Evolutionary conservation across 2,797 vertebrate species (phyloP), one percentile per base, ranked within the genome.

Genomic region (Sylvia borin): DNA sequence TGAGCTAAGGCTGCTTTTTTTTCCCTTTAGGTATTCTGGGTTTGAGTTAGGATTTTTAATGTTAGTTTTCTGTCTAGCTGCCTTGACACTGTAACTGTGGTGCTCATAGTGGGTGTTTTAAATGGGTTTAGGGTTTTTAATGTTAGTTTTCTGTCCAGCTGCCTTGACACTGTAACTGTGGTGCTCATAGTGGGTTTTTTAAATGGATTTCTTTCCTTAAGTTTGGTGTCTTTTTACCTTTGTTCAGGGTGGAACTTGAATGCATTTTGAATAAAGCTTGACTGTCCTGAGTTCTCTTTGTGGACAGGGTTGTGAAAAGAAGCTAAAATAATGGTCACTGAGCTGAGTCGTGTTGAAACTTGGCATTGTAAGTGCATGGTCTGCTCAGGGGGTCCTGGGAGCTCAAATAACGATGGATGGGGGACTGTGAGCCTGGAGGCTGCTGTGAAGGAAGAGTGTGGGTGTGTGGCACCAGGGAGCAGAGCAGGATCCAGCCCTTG

Each of bases 11-110:
- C 3, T 8, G 0, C 18, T 43, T 26, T 0, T 45, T 11, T 13
- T 16, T 2, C 0, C 1, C 1, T 42, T 71, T 42, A 16, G 4
- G 0, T 18, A 0, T 11, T 60, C 7, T 48, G 11, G 3, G 0
- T 31, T 68, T 84, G 5, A 10, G 2, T 7, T 16, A 4, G 7
- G 16, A 0, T 7, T 81, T 92, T 65, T 68, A 12, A 3, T 0
- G 0, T 27, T 27, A 7, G 2, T 0, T 24, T 78, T 84, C 2
- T 65, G 1, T 43, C 0, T 0, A 8, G 3, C 2, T 81, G 16
- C 2, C 4, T 47, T 72, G 15, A 43, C 43, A 3, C 2, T 0
- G 0, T 25, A 4, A 1, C 2, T 72, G 4, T 38, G 3, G 4
- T 53, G 4, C 1, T 32, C 5, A 7, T 32, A 32, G 51, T 32